A percentile compares a stretch with the other conserved stretches of the same genome.
These are phyloP conservation scores for Myotis planiceps DNA, from an alignment of 2,797 vertebrate species.

Conservation along the genomic window DNA sequence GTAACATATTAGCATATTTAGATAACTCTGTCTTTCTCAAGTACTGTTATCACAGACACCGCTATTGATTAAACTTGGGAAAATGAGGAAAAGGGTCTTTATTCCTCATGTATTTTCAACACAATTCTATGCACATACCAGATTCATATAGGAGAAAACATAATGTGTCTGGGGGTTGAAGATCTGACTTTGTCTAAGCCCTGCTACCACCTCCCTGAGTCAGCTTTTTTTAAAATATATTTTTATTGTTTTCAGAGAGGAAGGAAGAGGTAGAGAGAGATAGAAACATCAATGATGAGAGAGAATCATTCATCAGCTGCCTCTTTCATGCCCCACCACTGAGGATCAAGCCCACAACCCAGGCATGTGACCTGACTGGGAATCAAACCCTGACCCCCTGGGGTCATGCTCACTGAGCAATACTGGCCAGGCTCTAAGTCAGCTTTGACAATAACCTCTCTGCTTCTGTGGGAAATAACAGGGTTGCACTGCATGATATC, in stretches of 20 bases:
- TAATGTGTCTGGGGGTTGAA: accelerated
- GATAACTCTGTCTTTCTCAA: not conserved
- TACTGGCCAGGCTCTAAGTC: not conserved
- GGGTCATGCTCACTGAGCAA: too few relatives aligned
- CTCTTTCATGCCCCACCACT: too few relatives aligned
- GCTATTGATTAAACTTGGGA: not conserved
- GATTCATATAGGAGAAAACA: not conserved
- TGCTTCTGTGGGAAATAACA: not conserved
- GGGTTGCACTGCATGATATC: not conserved
- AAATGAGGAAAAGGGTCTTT: not conserved
- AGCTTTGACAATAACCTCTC: not conserved
- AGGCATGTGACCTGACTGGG: too few relatives aligned
- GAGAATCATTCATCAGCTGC: too few relatives aligned
- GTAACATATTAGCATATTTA: not conserved
- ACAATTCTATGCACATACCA: not conserved
- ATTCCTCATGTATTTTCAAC: not conserved
- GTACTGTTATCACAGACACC: not conserved
- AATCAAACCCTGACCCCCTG: too few relatives aligned
- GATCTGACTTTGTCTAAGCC: not conserved
- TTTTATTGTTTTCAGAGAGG: too few relatives aligned
- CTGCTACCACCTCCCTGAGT: not conserved
- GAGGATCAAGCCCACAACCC: too few relatives aligned
- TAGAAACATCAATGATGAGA: too few relatives aligned
- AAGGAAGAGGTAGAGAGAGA: too few relatives aligned
- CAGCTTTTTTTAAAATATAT: not conserved